Evolutionary conservation across 92 coral and sea anemone genomes (phyloP).

Genomic region (Palythoa heliodiscus): DNA sequence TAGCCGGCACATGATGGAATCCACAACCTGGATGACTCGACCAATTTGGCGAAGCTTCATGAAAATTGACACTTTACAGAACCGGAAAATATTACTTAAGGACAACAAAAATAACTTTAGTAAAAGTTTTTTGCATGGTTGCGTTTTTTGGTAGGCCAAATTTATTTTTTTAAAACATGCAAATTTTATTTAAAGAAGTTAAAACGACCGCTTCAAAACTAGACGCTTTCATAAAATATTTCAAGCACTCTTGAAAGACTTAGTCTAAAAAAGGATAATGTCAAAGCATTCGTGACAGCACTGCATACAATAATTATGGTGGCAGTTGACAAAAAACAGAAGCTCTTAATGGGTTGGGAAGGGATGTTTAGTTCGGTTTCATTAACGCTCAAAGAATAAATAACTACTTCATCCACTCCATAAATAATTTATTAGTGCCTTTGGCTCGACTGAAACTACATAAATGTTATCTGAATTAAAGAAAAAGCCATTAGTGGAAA

Average conservation of each 20-base stretch:
- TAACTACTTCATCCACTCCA: conserved; percentile 24
- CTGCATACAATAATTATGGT: conserved; percentile 10
- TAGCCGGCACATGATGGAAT: conserved; percentile 25
- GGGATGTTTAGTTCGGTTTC: background rate
- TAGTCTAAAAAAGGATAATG: conserved; percentile 30
- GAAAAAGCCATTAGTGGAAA: conserved; percentile 24
- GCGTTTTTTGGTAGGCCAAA: background rate
- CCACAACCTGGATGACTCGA: conserved; percentile 9
- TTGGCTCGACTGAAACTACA: conserved; percentile 64
- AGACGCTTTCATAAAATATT: conserved; percentile 9
- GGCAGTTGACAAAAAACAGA: conserved; percentile 48
- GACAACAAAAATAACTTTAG: background rate
- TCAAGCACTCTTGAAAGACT: conserved; percentile 22
- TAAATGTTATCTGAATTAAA: conserved; percentile 29
- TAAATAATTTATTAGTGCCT: conserved; percentile 76
- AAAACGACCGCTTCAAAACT: background rate
- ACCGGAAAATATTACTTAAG: background rate
- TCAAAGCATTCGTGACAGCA: conserved; percentile 23
- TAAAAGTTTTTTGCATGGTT: background rate
- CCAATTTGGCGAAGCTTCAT: conserved; percentile 13
- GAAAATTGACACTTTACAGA: conserved; percentile 15
- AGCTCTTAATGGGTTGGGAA: conserved; percentile 5
- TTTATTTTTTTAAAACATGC: background rate
- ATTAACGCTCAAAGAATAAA: conserved; percentile 13
- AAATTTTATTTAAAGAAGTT: background rate